These are phyloP conservation scores for Leptinotarsa undecemlineata DNA, from an alignment of 1,140 invertebrate species.

Conservation along the genomic window DNA sequence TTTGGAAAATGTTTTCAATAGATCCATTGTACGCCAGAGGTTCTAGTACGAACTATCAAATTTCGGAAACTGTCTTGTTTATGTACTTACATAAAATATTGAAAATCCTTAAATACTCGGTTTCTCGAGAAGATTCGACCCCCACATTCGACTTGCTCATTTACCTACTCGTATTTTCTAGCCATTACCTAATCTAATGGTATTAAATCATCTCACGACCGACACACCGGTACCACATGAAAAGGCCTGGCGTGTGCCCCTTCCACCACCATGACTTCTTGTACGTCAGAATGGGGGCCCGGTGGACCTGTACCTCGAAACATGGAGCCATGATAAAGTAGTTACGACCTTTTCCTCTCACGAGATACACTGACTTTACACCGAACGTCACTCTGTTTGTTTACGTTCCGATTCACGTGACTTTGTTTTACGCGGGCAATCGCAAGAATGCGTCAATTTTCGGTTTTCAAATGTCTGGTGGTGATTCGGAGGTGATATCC, in stretches of 20 bases:
- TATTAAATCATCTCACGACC: slow-evolving; percentile 1
- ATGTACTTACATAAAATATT: too few species aligned
- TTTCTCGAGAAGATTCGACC: too few species aligned
- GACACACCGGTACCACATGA: slow-evolving; percentile 17
- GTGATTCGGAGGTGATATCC: slow-evolving; percentile 39
- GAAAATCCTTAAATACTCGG: too few species aligned
- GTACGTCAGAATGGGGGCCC: slow-evolving; percentile 23
- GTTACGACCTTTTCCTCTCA: neutral
- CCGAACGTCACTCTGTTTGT: slow-evolving; percentile 32
- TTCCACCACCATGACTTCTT: slow-evolving; percentile 26
- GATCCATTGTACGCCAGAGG: too few species aligned
- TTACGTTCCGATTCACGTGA: slow-evolving; percentile 32
- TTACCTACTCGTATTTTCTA: neutral
- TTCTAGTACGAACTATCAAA: too few species aligned
- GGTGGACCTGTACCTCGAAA: slow-evolving; percentile 15
- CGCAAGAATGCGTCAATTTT: neutral
- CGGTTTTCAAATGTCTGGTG: slow-evolving; percentile 28
- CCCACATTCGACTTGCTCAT: neutral
- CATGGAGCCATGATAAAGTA: slow-evolving; percentile 22
- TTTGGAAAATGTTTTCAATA: too few species aligned
- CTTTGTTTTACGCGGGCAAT: neutral
- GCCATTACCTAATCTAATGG: slow-evolving; percentile 5
- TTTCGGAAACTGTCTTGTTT: too few species aligned
- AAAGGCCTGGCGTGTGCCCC: slow-evolving; percentile 33
- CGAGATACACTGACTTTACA: neutral